These are phyloP conservation scores for Notolabrus celidotus DNA, from an alignment of 2,797 vertebrate species.

Conservation along the genomic window DNA sequence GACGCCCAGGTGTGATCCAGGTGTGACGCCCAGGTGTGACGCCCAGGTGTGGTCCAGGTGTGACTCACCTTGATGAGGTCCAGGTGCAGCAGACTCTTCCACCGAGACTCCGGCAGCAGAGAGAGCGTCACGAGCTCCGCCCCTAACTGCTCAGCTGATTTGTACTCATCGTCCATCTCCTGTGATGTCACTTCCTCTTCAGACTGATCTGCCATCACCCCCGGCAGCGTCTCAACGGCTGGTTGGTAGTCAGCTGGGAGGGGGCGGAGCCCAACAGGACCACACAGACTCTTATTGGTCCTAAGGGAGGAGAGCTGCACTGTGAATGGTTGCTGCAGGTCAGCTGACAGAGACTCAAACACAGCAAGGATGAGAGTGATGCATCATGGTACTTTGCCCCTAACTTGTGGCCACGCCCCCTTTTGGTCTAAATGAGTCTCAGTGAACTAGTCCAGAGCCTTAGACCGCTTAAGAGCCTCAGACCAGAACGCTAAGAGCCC, in stretches of 20 bases:
- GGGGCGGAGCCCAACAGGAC: conserved; percentile 91
- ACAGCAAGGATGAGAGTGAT: no score
- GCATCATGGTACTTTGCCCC: no score
- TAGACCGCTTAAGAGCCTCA: no score
- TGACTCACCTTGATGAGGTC: conserved; percentile 92
- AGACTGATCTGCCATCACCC: conserved; percentile 69
- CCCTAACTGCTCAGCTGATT: conserved; percentile 91
- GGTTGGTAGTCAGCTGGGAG: conserved; percentile 93
- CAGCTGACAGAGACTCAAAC: no score
- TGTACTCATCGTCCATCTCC: conserved; percentile 85
- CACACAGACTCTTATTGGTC: conserved; percentile 94
- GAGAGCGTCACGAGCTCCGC: conserved; percentile 92
- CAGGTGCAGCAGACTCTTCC: conserved; percentile 94
- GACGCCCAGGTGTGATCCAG: no score
- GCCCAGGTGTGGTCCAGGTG: no score
- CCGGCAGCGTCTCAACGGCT: conserved; percentile 84
- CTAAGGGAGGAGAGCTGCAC: conserved; percentile 72
- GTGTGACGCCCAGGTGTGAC: no score
- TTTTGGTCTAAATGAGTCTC: no score
- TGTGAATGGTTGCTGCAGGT: conserved; percentile 48
- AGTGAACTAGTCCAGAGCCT: no score
- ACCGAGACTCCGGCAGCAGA: conserved; percentile 91
- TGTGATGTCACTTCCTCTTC: conserved; percentile 76
- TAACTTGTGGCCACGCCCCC: no score
- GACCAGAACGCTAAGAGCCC: no score